These are phyloP conservation scores for Tenualosa thibaudeaui DNA, from an alignment of 2,797 vertebrate species.

Conservation along the genomic window DNA sequence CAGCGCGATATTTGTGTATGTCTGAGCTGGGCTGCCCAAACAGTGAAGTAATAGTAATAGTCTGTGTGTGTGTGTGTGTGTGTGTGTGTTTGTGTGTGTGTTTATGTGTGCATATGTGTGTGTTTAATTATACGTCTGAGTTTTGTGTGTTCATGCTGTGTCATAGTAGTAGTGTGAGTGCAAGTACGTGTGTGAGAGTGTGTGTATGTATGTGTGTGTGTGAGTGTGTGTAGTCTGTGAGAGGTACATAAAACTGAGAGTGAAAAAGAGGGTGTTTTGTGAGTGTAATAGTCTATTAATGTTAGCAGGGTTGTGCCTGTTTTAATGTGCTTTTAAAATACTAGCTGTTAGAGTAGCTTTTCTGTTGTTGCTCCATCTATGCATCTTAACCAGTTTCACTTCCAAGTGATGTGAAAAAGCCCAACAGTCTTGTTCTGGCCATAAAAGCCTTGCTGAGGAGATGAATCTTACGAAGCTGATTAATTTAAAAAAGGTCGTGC, in stretches of 20 bases:
- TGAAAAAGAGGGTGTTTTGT: not conserved
- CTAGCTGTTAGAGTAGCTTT: not conserved
- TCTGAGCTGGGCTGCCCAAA: not conserved
- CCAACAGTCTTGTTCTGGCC: constrained; percentile 15
- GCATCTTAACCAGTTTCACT: not conserved
- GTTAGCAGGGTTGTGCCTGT: not conserved
- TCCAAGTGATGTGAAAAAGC: not conserved
- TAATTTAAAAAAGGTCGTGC: constrained; percentile 31
- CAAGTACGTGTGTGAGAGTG: not conserved
- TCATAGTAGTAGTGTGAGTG: not conserved
- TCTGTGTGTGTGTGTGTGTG: not conserved
- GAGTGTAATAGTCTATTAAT: not conserved
- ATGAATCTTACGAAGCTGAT: constrained; percentile 38
- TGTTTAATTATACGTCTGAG: not conserved
- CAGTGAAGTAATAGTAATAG: not conserved
- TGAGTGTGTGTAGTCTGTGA: not conserved
- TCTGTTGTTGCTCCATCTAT: not conserved
- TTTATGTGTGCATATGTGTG: not conserved
- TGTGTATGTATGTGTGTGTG: not conserved
- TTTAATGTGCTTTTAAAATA: constrained; percentile 6
- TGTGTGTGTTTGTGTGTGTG: constrained; percentile 1
- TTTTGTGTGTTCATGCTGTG: constrained; percentile 5
- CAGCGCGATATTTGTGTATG: constrained; percentile 28
- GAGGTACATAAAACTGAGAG: not conserved
- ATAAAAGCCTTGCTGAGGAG: constrained; percentile 35